phyloP scores from a whole-genome alignment of 1,140 invertebrate species.

The Tetranychus cinnabarinus region DNA sequence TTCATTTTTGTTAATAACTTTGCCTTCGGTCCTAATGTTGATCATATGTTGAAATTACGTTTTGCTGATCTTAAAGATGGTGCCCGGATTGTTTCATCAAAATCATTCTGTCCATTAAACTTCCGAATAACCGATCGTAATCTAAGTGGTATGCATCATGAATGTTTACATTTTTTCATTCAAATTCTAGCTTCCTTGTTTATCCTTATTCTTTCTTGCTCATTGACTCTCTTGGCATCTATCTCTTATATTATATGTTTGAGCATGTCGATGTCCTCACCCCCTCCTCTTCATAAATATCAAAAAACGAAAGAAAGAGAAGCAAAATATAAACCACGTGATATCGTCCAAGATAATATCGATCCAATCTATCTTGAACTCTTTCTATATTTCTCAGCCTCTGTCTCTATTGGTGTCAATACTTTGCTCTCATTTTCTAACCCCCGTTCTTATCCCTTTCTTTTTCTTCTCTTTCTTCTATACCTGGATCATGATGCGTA shows the following conservation, averaged over 20 bases:
- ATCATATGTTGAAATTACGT: slow-evolving; percentile 79
- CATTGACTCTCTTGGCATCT: background rate
- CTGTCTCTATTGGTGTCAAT: background rate
- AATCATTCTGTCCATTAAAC: slow-evolving; percentile 90
- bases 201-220: background rate
- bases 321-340: too few species aligned
- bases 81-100: slow-evolving; percentile 90
- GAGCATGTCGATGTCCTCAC: too few species aligned
- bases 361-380: background rate
- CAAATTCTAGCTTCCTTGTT: background rate
- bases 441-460: background rate
- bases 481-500: slow-evolving; percentile 19
- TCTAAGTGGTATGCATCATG: slow-evolving; percentile 32
- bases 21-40: slow-evolving; percentile 85
- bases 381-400: background rate
- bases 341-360: too few species aligned
- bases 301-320: too few species aligned
- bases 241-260: background rate
- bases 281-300: too few species aligned
- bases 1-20: slow-evolving; percentile 94
- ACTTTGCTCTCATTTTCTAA: background rate
- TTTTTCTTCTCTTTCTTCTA: background rate
- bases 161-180: background rate
- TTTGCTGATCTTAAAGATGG: slow-evolving; percentile 89
- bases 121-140: slow-evolving; percentile 86